Evolutionary conservation across 2,797 vertebrate genomes (phyloP), one percentile per base, ranked within the genome.

Genomic region (Sebastes alutus): DNA sequence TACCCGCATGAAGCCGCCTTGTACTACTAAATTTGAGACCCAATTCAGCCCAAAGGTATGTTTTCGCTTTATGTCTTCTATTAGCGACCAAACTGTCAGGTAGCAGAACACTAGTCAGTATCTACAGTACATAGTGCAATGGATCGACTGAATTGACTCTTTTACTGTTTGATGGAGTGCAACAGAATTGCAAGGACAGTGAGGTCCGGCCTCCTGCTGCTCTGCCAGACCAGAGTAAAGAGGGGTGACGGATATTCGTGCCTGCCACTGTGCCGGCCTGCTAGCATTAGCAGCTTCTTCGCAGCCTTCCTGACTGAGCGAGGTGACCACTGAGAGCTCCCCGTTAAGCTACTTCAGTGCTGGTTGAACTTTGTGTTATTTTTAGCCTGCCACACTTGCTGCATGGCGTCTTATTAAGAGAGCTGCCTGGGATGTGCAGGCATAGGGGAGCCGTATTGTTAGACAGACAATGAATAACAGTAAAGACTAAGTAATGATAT

Each of bases 281-380:
- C 60, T 75, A 78, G 77, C 72, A 55, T 72, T 78, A 76, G 69
- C 46, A 38, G 64, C 67, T 80, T 83, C n/a, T 64, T n/a, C 54
- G 13, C 68, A 30, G 55, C 71, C 78, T 9, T 9, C 5, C 54
- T 69, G 52, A 73, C 62, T 61, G 46, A 58, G 65, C 33, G 59
- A 32, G 64, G 27, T 71, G 75, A 78, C 54, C 65, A 30, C 27
- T 52, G 72, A 82, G 59, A 69, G 61, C 64, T 75, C 42, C 42
- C 23, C 20, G 33, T 79, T 74, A 11, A 71, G 78, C 76, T 61
- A 33, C 78, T 49, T 68, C 74, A 38, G n/a, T 8, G 29, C 49
- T 4, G 69, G 64, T 38, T 73, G 46, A 77, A 74, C n/a, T 58
- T 59, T 35, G 6, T 6, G 35, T 68, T 85, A 81, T 88, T 89